These are phyloP conservation scores for Volucella zonaria DNA, from an alignment of 2,888 invertebrate genomes.

Conservation along the genomic window DNA sequence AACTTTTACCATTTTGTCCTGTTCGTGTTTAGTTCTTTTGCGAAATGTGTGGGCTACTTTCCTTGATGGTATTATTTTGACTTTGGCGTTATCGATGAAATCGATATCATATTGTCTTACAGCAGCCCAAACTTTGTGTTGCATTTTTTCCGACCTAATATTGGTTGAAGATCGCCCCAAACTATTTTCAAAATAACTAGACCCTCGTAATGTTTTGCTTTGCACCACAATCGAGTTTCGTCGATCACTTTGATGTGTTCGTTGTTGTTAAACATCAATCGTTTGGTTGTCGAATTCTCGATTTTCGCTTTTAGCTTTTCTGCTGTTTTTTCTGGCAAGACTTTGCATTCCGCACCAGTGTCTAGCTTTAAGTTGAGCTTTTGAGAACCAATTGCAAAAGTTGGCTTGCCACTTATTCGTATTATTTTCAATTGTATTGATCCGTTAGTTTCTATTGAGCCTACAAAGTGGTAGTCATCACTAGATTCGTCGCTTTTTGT, in stretches of 20 bases:
- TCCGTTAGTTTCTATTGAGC: neutral
- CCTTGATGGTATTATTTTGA: too few relatives aligned
- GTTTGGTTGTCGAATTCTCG: too few relatives aligned
- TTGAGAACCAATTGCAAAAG: neutral
- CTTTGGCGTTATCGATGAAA: too few relatives aligned
- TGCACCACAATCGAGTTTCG: too few relatives aligned
- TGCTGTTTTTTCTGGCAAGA: conserved; percentile 7
- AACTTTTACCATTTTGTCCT: too few relatives aligned
- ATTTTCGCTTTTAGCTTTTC: neutral
- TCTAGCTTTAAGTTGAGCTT: conserved; percentile 11
- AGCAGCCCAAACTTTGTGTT: conserved; percentile 12
- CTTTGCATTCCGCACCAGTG: conserved; percentile 15
- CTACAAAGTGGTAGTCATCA: conserved; percentile 7
- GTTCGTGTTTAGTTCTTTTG: too few relatives aligned
- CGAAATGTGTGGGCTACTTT: too few relatives aligned
- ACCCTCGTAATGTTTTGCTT: too few relatives aligned
- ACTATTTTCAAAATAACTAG: too few relatives aligned
- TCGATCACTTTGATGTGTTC: neutral
- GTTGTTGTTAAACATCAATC: too few relatives aligned
- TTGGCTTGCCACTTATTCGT: conserved; percentile 6
- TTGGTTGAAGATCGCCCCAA: too few relatives aligned
- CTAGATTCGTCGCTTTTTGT: too few relatives aligned
- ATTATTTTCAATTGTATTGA: conserved; percentile 8
- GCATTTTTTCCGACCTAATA: neutral
- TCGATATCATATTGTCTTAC: neutral